Base-by-base conservation (phyloP, 2,113 vertebrate species). In the Syrrhaptes paradoxus region DNA sequence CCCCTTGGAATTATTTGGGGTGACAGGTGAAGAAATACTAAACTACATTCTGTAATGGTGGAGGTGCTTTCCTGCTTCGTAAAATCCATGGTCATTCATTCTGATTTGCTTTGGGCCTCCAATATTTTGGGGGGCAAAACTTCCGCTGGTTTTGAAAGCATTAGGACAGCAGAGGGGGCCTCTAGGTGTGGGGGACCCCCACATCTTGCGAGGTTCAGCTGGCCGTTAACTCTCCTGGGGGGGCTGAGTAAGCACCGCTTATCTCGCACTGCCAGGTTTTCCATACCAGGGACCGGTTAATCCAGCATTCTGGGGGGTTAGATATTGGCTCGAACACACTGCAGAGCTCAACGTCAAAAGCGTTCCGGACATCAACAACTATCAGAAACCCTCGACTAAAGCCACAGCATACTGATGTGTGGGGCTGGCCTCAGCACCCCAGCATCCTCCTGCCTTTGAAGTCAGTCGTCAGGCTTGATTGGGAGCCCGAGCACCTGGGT, bases 281-380 rank as follows among this genome's bases (percentile, higher is more conserved):
- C 61, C 20, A 6, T 36, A 48, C 18, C 32, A 66, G 43, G 5
- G 4, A 15, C 25, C 4, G 6, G 14, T 63, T 38, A 48, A 36
- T 43, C 51, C 43, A 29, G 14, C 11, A 9, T 75, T 67, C 70
- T 86, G 52, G 38, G 25, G 0, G 4, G 9, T 46, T 32, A 54
- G 13, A 2, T 29, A 19, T 14, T 66, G 68, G 29, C 51, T 15
- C 11, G 25, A 76, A 41, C n/a, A 24, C 0, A 0, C 15, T 8
- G 3, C 65, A 59, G 20, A 74, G 25, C 34, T 89, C 55, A 18
- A 1, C 1, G 6, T n/a, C 32, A 62, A 29, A 57, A 75, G 26
- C 36, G 79, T 41, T 49, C 65, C 65, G 77, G 58, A 28, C 79
- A 79, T n/a, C 55, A 78, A 36, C 68, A 81, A 15, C 63, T 57